These are phyloP conservation scores for Petrosia ficiformis DNA, from an alignment of 37 sponge, comb jelly and placozoan species.

Conservation along the genomic window DNA sequence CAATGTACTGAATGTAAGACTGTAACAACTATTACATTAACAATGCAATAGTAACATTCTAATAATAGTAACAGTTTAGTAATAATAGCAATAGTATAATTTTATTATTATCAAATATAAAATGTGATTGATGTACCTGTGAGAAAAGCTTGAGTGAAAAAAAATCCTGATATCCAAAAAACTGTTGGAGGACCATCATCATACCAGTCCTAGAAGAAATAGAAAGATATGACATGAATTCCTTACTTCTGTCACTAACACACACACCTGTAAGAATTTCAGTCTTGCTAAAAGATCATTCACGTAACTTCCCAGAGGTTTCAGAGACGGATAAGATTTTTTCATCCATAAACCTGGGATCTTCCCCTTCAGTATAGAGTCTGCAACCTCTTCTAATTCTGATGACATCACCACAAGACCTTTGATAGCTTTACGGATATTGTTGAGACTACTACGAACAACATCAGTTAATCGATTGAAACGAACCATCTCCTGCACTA, in stretches of 20 bases:
- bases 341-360: constrained; percentile 98
- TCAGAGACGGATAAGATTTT: constrained; percentile 98
- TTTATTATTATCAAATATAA: too few relatives aligned
- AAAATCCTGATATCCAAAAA: constrained; percentile 99
- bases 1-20: too few relatives aligned
- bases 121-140: constrained; percentile 71
- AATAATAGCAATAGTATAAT: not conserved
- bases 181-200: constrained; percentile 90
- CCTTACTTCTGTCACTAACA: not conserved
- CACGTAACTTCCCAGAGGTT: constrained; percentile 96
- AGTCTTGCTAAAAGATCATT: constrained; percentile 96
- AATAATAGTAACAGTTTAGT: too few relatives aligned
- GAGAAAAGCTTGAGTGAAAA: constrained; percentile 99
- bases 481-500: constrained; percentile 99
- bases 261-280: constrained; percentile 80
- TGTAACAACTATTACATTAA: too few relatives aligned
- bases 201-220: constrained; percentile 84
- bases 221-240: not conserved
- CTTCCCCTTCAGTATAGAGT: constrained; percentile 91
- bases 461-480: constrained; percentile 89
- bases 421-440: constrained; percentile 99
- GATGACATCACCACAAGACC: constrained; percentile 98
- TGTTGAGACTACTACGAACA: constrained; percentile 79
- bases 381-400: constrained; percentile 95
- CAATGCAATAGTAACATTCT: too few relatives aligned